Evolutionary conservation across 2,797 vertebrate species (phyloP).

Genomic region (Todus mexicanus): DNA sequence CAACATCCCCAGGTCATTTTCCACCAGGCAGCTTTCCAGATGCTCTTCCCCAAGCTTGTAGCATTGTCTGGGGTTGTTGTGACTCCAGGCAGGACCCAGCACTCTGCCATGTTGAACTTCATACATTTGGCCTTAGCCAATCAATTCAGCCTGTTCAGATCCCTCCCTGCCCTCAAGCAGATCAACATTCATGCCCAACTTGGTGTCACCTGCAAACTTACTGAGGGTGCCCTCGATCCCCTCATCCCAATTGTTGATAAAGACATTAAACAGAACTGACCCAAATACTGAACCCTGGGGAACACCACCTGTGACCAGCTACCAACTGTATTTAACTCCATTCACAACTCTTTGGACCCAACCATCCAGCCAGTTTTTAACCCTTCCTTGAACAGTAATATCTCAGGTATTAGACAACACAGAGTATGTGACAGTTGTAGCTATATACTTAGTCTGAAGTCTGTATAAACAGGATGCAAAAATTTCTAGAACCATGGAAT

Average conservation of each 20-base stretch:
- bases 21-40: background rate
- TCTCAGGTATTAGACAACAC: background rate
- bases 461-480: background rate
- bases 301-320: background rate
- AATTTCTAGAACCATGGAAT: background rate
- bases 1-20: fast-evolving
- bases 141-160: background rate
- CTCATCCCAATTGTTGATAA: background rate
- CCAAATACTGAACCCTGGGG: background rate
- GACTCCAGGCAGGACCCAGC: background rate
- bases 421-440: background rate
- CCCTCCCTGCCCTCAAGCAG: background rate
- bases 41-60: background rate
- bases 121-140: background rate
- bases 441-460: background rate
- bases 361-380: background rate
- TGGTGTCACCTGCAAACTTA: background rate
- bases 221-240: background rate
- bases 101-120: background rate
- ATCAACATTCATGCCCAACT: background rate
- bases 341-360: background rate
- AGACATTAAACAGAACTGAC: background rate
- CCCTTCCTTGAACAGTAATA: background rate
- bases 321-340: background rate
- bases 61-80: background rate